Percentiles rank a stretch among this genome's conserved stretches.
These are phyloP conservation scores for Sebastes itinus DNA, from an alignment of 2,797 vertebrate genomes.

Conservation along the genomic window DNA sequence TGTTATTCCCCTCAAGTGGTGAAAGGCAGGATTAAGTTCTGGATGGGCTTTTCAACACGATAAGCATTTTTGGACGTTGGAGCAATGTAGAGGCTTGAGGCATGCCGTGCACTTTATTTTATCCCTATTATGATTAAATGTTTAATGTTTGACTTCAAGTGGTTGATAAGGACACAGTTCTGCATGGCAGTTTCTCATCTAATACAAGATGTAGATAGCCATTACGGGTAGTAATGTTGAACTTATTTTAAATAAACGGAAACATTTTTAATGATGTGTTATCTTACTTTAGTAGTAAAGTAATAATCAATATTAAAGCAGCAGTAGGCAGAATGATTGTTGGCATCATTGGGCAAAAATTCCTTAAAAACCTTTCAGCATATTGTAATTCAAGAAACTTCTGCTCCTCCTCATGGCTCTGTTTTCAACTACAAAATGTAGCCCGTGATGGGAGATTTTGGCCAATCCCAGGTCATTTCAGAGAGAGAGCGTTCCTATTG, in stretches of 20 bases:
- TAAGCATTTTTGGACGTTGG: constrained; percentile 45
- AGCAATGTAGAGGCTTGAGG: constrained; percentile 38
- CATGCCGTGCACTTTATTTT: constrained; percentile 45
- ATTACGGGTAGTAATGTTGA: not conserved
- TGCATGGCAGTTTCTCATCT: not conserved
- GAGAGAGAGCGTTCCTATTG: no score
- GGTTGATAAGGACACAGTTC: not conserved
- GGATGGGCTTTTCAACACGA: constrained; percentile 28
- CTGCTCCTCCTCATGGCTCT: no score
- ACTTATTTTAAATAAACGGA: not conserved
- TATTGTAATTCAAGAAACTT: no score
- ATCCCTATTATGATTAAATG: constrained; percentile 34
- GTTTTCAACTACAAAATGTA: no score
- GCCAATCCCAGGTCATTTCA: no score
- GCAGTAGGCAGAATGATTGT: no score
- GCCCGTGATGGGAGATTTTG: no score
- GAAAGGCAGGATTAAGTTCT: constrained; percentile 40
- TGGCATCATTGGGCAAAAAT: no score
- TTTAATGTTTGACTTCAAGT: constrained; percentile 40
- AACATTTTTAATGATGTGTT: not conserved
- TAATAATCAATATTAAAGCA: not conserved
- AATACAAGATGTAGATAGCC: not conserved
- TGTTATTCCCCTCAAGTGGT: constrained; percentile 44
- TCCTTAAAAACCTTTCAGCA: no score
- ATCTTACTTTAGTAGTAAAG: not conserved